Evolutionary conservation across 2,888 invertebrate genomes (phyloP).

Genomic region (Synergus laeviventris): DNA sequence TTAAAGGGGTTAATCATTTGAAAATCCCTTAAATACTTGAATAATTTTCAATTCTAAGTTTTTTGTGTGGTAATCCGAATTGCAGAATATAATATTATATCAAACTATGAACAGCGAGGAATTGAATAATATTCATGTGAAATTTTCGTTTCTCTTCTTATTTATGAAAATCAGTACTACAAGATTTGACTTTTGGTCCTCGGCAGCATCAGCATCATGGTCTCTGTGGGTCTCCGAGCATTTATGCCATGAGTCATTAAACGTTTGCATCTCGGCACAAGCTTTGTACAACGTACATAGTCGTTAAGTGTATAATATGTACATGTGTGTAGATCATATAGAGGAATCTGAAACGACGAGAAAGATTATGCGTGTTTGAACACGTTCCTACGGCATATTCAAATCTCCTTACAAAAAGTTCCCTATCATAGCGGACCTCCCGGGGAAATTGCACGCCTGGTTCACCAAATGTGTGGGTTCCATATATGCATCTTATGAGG

Average conservation of each 20-base stretch:
- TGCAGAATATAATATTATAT: too few species aligned
- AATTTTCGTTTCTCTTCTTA: too few species aligned
- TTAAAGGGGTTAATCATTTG: too few species aligned
- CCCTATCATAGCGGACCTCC: conserved; percentile 38
- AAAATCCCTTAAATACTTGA: too few species aligned
- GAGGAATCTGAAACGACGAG: conserved; percentile 1
- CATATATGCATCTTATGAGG: not conserved
- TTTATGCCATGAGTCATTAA: conserved; percentile 32
- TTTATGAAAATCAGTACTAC: conserved; percentile 25
- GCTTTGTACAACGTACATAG: conserved; percentile 18
- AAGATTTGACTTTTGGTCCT: not conserved
- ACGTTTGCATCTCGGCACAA: conserved; percentile 1
- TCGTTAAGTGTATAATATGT: not conserved
- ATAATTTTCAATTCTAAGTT: too few species aligned
- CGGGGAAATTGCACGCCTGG: conserved; percentile 28
- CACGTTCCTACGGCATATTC: conserved; percentile 3
- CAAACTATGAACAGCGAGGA: too few species aligned
- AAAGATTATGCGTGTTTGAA: conserved; percentile 6
- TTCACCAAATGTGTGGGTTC: conserved; percentile 23
- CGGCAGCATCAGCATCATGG: not conserved
- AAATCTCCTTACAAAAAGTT: conserved; percentile 17
- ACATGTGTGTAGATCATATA: conserved; percentile 8
- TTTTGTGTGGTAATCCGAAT: too few species aligned
- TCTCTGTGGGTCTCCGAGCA: not conserved
- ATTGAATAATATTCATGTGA: too few species aligned